A percentile compares a stretch with the other conserved stretches of the same genome.
Evolutionary conservation across 64 coral and sea anemone species (phyloP).

Genomic region (Actinia tenebrosa): DNA sequence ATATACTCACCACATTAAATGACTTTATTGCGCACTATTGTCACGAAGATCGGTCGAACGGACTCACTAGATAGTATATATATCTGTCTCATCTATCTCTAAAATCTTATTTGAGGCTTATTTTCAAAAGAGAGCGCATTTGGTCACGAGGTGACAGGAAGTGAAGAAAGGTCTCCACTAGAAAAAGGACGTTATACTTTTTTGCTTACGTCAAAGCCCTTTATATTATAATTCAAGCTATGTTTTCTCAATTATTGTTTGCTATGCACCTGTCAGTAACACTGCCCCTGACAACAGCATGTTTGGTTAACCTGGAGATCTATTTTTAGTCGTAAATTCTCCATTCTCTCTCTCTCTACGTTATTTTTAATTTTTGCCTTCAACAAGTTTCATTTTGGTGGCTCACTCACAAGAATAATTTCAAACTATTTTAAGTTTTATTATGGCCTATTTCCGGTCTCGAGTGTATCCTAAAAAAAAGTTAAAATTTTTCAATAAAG

Average conservation of each 20-base stretch:
- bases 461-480: not conserved
- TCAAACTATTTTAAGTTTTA: not conserved
- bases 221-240: not conserved
- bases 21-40: too few species aligned
- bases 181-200: not conserved
- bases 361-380: not conserved
- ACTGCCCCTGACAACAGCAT: not conserved
- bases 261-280: not conserved
- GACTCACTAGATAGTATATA: too few species aligned
- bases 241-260: not conserved
- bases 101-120: too few species aligned
- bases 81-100: too few species aligned
- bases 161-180: not conserved
- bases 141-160: not conserved
- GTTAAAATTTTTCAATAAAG: not conserved
- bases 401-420: not conserved
- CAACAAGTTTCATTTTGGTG: not conserved
- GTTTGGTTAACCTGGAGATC: slow-evolving; percentile 21
- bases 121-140: not conserved
- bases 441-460: not conserved
- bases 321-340: not conserved
- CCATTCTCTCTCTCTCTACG: not conserved
- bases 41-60: too few species aligned
- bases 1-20: not conserved
- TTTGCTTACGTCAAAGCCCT: not conserved